phyloP scores from a whole-genome alignment of 2,113 vertebrate genomes.

The Nesoenas mayeri region DNA sequence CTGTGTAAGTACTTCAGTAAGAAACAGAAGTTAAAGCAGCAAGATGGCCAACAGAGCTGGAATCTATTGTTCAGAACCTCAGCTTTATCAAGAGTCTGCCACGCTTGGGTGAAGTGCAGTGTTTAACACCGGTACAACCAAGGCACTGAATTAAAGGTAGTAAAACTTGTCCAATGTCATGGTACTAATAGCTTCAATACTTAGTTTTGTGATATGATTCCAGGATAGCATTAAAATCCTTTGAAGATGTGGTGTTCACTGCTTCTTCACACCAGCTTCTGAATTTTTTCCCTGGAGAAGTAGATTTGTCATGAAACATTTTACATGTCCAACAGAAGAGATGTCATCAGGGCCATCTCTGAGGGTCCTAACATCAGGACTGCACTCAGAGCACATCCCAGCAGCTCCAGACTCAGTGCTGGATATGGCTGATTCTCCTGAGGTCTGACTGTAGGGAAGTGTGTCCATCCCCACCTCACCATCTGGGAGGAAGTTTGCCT shows the following conservation, averaged over 20 bases:
- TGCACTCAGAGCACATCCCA: not conserved
- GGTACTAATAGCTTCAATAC: not conserved
- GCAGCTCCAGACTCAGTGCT: not conserved
- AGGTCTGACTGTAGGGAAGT: fast-evolving
- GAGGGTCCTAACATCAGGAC: not conserved
- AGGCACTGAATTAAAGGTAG: not conserved
- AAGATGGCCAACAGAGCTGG: not conserved
- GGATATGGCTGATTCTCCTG: fast-evolving
- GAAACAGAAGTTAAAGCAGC: not conserved
- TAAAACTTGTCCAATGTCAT: not conserved
- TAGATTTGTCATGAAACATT: not conserved
- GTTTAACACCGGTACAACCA: not conserved
- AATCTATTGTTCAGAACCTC: not conserved
- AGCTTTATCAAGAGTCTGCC: not conserved
- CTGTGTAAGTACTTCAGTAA: not conserved
- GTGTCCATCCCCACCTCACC: not conserved
- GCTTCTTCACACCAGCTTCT: not conserved
- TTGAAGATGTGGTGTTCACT: not conserved
- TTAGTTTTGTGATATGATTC: not conserved
- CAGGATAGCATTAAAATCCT: not conserved
- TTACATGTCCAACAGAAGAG: not conserved
- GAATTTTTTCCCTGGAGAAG: not conserved
- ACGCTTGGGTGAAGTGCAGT: not conserved
- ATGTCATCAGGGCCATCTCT: not conserved
- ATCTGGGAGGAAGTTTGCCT: not conserved